phyloP scores from a whole-genome alignment of 2,797 vertebrate species.

The Myiotriccus ornatus region DNA sequence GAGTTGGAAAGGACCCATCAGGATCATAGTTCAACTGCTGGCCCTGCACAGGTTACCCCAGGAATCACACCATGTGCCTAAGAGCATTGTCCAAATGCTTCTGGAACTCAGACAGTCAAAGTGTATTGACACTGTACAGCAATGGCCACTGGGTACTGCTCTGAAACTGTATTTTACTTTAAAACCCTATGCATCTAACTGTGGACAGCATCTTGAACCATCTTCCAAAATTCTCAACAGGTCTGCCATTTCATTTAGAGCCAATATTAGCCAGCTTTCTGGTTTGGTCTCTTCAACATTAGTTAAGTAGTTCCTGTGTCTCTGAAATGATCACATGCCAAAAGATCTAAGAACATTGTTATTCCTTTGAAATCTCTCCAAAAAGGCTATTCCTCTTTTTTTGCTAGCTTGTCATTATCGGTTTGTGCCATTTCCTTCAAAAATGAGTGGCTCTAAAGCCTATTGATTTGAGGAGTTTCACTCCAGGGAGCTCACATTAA shows the following conservation, averaged over 20 bases:
- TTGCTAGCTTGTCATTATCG: slow-evolving; percentile 6
- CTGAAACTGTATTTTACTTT: not conserved
- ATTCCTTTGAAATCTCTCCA: slow-evolving; percentile 57
- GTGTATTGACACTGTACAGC: not conserved
- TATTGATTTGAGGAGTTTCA: not conserved
- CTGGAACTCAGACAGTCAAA: not conserved
- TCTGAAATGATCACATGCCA: not conserved
- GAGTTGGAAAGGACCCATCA: not conserved
- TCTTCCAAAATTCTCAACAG: not conserved
- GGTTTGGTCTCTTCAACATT: not conserved
- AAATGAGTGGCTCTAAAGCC: not conserved
- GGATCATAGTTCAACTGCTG: not conserved
- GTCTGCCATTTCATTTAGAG: not conserved
- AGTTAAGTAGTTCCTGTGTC: not conserved
- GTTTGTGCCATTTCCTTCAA: not conserved
- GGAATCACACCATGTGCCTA: not conserved
- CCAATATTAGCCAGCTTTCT: not conserved
- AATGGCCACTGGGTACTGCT: not conserved
- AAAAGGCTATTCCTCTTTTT: slow-evolving; percentile 24
- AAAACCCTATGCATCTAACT: not conserved
- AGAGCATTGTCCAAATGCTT: not conserved
- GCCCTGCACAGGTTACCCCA: not conserved
- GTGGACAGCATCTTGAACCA: not conserved
- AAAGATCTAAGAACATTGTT: not conserved
- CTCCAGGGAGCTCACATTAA: not conserved